Percentiles rank a stretch among this genome's conserved stretches.
Evolutionary conservation across 1,140 invertebrate genomes (phyloP).

Genomic region (Drosophila elegans): DNA sequence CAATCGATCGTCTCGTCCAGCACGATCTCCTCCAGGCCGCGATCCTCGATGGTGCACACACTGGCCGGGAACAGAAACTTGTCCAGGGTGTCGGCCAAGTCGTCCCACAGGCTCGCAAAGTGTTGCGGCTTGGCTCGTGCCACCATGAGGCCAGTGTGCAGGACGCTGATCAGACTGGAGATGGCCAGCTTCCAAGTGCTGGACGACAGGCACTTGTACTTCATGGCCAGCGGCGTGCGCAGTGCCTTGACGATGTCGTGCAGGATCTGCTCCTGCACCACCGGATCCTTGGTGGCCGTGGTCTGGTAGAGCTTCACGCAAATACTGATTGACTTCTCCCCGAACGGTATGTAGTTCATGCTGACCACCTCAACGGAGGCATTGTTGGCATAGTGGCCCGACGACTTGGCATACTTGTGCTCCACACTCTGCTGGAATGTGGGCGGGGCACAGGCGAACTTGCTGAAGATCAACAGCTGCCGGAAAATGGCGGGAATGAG

Average conservation of each 20-base stretch:
- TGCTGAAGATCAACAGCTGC: conserved; percentile 91
- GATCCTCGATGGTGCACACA: conserved; percentile 86
- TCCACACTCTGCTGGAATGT: conserved; percentile 86
- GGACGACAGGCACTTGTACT: conserved; percentile 93
- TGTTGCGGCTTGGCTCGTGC: conserved; percentile 91
- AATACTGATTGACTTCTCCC: conserved; percentile 93
- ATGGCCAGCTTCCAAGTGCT: conserved; percentile 95
- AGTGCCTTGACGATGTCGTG: conserved; percentile 91
- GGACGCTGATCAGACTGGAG: conserved; percentile 91
- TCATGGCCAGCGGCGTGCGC: conserved; percentile 91
- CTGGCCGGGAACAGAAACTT: conserved; percentile 94
- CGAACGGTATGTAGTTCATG: conserved; percentile 95
- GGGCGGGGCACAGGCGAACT: conserved; percentile 90
- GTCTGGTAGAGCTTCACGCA: conserved; percentile 93
- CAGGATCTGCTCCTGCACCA: conserved; percentile 91
- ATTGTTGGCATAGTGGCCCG: conserved; percentile 74
- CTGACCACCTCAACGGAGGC: conserved; percentile 90
- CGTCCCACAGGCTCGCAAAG: conserved; percentile 92
- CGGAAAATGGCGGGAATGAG: conserved; percentile 93
- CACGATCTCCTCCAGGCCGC: conserved; percentile 92
- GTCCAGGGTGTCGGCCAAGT: conserved; percentile 93
- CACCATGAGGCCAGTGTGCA: conserved; percentile 94
- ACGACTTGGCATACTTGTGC: conserved; percentile 73
- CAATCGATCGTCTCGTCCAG: conserved; percentile 94
- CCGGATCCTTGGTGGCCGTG: conserved; percentile 90